Conservation (phyloP, 1,140 invertebrate species). For the Nilaparvata lugens region DNA sequence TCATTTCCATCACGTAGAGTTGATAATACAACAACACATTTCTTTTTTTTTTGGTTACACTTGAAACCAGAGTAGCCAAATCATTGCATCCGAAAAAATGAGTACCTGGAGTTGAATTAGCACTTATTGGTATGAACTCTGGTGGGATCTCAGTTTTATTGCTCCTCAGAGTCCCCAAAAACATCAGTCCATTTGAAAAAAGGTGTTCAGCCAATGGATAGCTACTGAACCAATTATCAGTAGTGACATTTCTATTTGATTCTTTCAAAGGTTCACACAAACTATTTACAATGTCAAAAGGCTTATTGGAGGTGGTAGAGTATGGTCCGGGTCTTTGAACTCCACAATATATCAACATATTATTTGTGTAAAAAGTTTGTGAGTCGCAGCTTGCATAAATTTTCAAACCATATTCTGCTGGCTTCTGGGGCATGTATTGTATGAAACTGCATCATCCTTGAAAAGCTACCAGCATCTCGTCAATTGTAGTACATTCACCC, state of each 20-base stretch:
- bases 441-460: not conserved
- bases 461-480: not conserved
- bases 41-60: slow-evolving; percentile 3
- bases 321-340: slow-evolving; percentile 31
- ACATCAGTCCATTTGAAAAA: not conserved
- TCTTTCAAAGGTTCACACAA: not conserved
- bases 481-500: not conserved
- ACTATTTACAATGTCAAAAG: not conserved
- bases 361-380: slow-evolving; percentile 28
- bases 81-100: not conserved
- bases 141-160: not conserved
- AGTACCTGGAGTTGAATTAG: not conserved
- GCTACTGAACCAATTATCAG: not conserved
- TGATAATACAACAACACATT: slow-evolving; percentile 5
- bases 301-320: not conserved
- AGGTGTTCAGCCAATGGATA: not conserved
- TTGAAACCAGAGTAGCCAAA: not conserved
- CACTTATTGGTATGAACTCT: no score
- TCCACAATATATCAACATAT: slow-evolving; percentile 27
- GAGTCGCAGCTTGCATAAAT: not conserved
- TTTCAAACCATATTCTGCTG: not conserved
- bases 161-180: not conserved
- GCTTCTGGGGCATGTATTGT: not conserved
- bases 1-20: not conserved
- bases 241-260: not conserved